A percentile compares a stretch with the other conserved stretches of the same genome.
phyloP scores from a whole-genome alignment of 2,797 vertebrate species.

The Pogoniulus pusillus region DNA sequence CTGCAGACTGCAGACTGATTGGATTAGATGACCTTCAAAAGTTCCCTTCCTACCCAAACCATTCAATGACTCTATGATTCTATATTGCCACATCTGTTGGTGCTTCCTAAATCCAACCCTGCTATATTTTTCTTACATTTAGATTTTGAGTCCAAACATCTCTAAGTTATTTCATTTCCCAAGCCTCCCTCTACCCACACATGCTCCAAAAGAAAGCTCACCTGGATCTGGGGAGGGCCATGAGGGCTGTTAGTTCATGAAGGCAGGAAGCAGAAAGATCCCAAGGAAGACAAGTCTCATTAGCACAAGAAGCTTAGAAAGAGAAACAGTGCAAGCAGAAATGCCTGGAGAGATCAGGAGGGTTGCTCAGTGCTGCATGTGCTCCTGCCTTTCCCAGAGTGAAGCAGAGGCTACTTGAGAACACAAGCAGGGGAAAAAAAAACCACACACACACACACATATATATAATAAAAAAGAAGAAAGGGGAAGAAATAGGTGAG shows the following conservation, averaged over 20 bases:
- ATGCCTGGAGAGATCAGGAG: not conserved
- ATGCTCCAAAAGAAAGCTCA: not conserved
- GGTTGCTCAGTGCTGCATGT: accelerated
- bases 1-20: no score
- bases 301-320: not conserved
- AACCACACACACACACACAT: no score
- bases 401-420: not conserved
- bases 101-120: not conserved
- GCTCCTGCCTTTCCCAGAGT: not conserved
- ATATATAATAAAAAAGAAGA: not conserved
- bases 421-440: not conserved
- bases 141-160: not conserved
- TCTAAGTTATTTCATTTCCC: not conserved
- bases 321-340: conserved; percentile 10
- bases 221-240: accelerated
- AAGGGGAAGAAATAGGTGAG: not conserved
- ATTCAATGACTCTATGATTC: no score
- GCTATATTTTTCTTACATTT: not conserved
- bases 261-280: not conserved
- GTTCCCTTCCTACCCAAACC: no score
- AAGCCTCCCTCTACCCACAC: accelerated
- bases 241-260: not conserved
- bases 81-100: not conserved
- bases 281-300: not conserved
- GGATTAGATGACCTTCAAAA: no score